Evolutionary conservation across 2,113 vertebrate species (phyloP).

Genomic region (Oncorhynchus keta): DNA sequence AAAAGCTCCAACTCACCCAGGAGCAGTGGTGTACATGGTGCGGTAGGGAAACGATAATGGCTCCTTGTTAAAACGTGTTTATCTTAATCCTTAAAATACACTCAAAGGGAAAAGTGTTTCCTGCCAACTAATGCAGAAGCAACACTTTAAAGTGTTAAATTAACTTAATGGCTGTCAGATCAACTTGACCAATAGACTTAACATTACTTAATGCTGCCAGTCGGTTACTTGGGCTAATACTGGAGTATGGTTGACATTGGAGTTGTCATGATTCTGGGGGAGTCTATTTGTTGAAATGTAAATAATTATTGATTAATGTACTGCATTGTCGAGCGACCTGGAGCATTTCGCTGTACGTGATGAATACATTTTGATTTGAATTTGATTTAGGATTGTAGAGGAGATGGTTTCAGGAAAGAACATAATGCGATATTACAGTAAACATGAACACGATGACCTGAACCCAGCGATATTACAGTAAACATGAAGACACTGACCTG

Average conservation of each 20-base stretch:
- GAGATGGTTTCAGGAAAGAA: constrained; percentile 5
- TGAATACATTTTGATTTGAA: too few relatives aligned
- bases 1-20: background rate
- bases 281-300: constrained; percentile 2
- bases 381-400: background rate
- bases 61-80: constrained; percentile 76
- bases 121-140: constrained; percentile 60
- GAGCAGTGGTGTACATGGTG: constrained; percentile 29
- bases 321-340: too few relatives aligned
- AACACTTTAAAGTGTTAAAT: constrained; percentile 33
- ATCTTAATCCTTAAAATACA: constrained; percentile 78
- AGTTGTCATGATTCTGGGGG: background rate
- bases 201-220: too few relatives aligned
- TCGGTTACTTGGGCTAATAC: background rate
- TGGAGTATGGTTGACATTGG: background rate
- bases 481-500: too few relatives aligned
- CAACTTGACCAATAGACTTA: background rate
- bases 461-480: too few relatives aligned
- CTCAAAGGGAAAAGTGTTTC: constrained; percentile 75
- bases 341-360: too few relatives aligned
- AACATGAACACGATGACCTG: too few relatives aligned
- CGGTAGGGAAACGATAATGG: constrained; percentile 70
- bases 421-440: background rate
- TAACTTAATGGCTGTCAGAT: constrained; percentile 27
- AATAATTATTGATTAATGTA: constrained; percentile 35